Percentiles rank a stretch among this genome's conserved stretches.
Evolutionary conservation across 2,113 vertebrate genomes (phyloP).

Genomic region (Embiotoca jacksoni): DNA sequence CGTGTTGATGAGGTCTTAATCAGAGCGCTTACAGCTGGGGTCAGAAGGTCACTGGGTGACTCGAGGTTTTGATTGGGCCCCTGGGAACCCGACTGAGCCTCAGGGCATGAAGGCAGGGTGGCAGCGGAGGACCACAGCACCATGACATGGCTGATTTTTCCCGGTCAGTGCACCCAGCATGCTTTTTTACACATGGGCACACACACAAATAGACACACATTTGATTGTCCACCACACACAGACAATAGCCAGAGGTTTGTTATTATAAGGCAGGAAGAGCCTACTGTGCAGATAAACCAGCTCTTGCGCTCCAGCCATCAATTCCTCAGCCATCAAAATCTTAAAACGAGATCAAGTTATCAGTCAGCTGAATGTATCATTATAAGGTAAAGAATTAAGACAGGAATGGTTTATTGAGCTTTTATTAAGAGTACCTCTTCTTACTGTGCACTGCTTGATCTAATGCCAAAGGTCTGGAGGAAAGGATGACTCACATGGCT

Average conservation of each 20-base stretch:
- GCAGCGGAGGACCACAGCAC: slow-evolving; percentile 37
- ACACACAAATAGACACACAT: slow-evolving; percentile 33
- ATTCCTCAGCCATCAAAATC: slow-evolving; percentile 23
- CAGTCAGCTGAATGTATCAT: slow-evolving; percentile 34
- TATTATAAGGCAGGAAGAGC: slow-evolving; percentile 63
- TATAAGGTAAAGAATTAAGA: slow-evolving; percentile 34
- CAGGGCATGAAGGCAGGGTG: slow-evolving; percentile 54
- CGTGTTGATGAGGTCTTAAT: slow-evolving; percentile 81
- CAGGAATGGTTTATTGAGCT: slow-evolving; percentile 39
- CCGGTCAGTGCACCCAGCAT: slow-evolving; percentile 58
- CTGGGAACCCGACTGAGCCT: slow-evolving; percentile 70
- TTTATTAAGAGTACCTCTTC: slow-evolving; percentile 57
- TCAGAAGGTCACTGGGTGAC: slow-evolving; percentile 73
- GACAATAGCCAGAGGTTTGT: slow-evolving; percentile 69
- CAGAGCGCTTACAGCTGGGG: slow-evolving; percentile 79
- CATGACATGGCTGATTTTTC: slow-evolving; percentile 62
- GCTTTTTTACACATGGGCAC: slow-evolving; percentile 36
- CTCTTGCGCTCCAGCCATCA: slow-evolving; percentile 15
- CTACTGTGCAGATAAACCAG: slow-evolving; percentile 56
- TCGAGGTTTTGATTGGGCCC: slow-evolving; percentile 78
- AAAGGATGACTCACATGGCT: slow-evolving; percentile 45
- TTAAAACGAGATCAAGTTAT: slow-evolving; percentile 23
- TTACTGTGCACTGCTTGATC: slow-evolving; percentile 53
- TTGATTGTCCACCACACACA: slow-evolving; percentile 47
- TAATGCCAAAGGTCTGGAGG: slow-evolving; percentile 59